These are phyloP conservation scores for Lepidothrix coronata DNA, from an alignment of 2,113 vertebrate genomes.

Conservation along the genomic window DNA sequence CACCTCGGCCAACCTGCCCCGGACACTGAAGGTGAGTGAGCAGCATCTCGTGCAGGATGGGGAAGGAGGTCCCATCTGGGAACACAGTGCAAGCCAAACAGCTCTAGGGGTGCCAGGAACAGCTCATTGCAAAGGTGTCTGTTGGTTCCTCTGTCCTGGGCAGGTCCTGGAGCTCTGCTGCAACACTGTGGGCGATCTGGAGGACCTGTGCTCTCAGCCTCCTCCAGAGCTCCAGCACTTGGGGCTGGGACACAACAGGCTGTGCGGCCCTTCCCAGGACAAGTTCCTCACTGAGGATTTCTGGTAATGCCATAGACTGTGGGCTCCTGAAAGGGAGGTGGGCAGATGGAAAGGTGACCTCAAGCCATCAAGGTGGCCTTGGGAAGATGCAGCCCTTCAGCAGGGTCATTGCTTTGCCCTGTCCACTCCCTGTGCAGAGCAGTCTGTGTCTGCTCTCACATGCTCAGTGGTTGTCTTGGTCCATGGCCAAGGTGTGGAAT, in stretches of 20 bases:
- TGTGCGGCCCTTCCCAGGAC: constrained; percentile 64
- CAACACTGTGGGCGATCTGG: constrained; percentile 74
- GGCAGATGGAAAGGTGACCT: background rate
- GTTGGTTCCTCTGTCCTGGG: background rate
- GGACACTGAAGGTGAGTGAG: constrained; percentile 73
- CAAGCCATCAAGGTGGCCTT: background rate
- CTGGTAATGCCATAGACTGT: constrained; percentile 72
- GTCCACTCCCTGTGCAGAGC: background rate
- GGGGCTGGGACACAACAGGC: constrained; percentile 79
- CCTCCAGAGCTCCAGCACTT: constrained; percentile 78
- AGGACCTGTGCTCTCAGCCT: constrained; percentile 58
- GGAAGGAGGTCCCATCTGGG: background rate
- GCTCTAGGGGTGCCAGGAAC: background rate
- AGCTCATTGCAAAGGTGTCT: background rate
- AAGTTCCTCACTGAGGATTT: constrained; percentile 61
- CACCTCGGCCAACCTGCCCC: constrained; percentile 73
- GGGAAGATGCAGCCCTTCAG: background rate
- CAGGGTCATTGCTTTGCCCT: background rate
- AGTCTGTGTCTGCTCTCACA: background rate
- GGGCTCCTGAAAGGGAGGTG: background rate
- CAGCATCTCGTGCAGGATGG: too few species aligned
- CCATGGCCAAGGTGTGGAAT: background rate
- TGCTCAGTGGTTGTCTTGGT: background rate
- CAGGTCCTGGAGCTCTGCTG: constrained; percentile 87
- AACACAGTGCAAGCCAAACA: background rate